A percentile compares a stretch with the other conserved stretches of the same genome.
Evolutionary conservation across 2,797 vertebrate genomes (phyloP).

Genomic region (Anguilla megastoma): DNA sequence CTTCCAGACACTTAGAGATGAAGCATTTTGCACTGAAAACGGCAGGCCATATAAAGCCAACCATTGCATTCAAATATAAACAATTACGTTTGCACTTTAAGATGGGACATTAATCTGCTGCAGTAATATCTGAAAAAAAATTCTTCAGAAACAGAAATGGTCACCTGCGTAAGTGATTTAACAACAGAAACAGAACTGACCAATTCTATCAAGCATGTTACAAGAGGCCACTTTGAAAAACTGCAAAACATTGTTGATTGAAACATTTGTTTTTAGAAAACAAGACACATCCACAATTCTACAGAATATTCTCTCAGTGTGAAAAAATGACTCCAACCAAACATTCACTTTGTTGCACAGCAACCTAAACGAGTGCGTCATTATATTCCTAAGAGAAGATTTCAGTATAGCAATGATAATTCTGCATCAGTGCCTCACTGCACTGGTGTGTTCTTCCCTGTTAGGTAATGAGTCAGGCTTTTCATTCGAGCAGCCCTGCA

Average conservation of each 20-base stretch:
- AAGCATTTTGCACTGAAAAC: neutral
- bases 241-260: neutral
- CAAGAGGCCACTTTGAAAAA: neutral
- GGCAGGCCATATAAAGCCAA: slow-evolving; percentile 44
- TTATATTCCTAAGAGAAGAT: neutral
- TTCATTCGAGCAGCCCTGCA: neutral
- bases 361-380: neutral
- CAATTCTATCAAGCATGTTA: neutral
- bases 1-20: neutral
- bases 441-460: neutral
- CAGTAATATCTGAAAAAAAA: neutral
- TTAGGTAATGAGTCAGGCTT: neutral
- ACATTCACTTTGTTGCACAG: neutral
- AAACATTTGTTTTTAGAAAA: neutral
- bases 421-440: neutral
- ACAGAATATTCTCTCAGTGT: neutral
- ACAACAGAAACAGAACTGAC: neutral
- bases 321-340: neutral
- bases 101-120: neutral
- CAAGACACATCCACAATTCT: neutral
- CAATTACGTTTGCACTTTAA: neutral
- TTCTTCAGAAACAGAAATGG: neutral
- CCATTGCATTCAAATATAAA: slow-evolving; percentile 44
- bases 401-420: no score
- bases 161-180: neutral